Evolutionary conservation across 1,140 invertebrate genomes (phyloP).

Genomic region (Hesperophylax magnus): DNA sequence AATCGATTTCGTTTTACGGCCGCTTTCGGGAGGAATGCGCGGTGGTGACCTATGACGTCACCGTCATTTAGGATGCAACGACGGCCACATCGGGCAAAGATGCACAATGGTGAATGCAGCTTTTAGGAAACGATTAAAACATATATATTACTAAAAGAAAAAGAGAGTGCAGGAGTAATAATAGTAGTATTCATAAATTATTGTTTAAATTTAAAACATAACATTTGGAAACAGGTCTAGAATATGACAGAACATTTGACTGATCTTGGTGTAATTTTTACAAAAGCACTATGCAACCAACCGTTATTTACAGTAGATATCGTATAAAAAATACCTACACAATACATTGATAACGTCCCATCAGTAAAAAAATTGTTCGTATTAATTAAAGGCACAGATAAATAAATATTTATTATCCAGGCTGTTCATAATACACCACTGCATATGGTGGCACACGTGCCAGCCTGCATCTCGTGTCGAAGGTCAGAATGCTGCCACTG

Average conservation of each 20-base stretch:
- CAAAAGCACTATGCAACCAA: too few species aligned
- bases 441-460: neutral
- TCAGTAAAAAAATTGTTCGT: too few species aligned
- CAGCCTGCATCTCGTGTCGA: neutral
- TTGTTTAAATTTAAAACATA: too few species aligned
- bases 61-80: neutral
- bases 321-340: too few species aligned
- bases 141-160: neutral
- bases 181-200: too few species aligned
- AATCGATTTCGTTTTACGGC: slow-evolving; percentile 36
- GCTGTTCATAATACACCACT: neutral
- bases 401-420: neutral
- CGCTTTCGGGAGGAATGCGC: slow-evolving; percentile 13
- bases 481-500: slow-evolving; percentile 18
- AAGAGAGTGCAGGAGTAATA: neutral
- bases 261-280: too few species aligned
- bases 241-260: too few species aligned
- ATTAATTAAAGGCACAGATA: neutral
- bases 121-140: neutral
- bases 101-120: neutral
- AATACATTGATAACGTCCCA: too few species aligned
- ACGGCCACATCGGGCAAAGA: neutral
- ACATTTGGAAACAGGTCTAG: too few species aligned
- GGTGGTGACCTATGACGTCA: slow-evolving; percentile 39
- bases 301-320: too few species aligned